Percentiles rank a stretch among this genome's conserved stretches.
Evolutionary conservation across 2,113 vertebrate species (phyloP).

Genomic region (Coreoperca whiteheadi): DNA sequence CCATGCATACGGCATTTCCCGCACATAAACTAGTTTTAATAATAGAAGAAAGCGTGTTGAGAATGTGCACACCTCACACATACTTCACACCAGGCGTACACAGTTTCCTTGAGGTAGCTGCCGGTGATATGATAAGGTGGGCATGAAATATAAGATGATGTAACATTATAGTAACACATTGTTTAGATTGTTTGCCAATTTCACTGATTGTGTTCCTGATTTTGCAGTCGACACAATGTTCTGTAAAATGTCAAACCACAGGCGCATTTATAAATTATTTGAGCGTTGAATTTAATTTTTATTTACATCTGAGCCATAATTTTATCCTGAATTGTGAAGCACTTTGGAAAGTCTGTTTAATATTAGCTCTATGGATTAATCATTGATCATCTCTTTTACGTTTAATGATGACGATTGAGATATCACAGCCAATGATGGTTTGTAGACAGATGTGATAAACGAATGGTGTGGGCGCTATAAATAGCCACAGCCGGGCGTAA

Average conservation of each 20-base stretch:
- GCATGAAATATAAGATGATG: too few species aligned
- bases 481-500: not conserved
- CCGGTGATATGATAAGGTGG: too few species aligned
- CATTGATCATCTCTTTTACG: not conserved
- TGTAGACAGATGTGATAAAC: not conserved
- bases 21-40: not conserved
- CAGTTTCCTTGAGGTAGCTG: too few species aligned
- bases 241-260: not conserved
- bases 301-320: not conserved
- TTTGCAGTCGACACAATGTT: too few species aligned
- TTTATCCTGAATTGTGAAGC: not conserved
- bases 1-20: not conserved
- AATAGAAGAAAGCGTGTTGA: not conserved
- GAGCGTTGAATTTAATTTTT: not conserved
- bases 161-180: too few species aligned
- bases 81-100: not conserved
- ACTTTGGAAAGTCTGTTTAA: not conserved
- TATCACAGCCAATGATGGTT: not conserved
- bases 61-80: not conserved
- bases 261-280: not conserved
- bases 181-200: too few species aligned
- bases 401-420: too few species aligned
- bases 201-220: too few species aligned
- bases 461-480: not conserved
- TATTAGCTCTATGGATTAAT: not conserved